Base-by-base conservation (phyloP, 2,113 vertebrate species). In the Fregetta grallaria region DNA sequence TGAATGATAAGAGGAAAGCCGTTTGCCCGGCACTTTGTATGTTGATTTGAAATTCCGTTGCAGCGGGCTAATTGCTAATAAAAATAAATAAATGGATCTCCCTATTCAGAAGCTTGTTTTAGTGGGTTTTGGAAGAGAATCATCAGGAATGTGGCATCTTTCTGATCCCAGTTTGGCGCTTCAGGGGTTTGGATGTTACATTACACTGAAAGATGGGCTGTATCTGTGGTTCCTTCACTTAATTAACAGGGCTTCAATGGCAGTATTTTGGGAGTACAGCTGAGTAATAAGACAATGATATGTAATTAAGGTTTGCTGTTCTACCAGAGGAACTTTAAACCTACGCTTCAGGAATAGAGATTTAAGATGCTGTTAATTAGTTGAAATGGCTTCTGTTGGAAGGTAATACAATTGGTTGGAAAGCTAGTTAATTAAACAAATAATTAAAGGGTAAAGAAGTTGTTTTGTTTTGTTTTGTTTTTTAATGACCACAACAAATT, bases 261-360 rank as follows among this genome's bases (percentile, higher is more conserved):
- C 84, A 66, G 42, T 63, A 62, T 88, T 91, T 92, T 40, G 87
- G 58, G 91, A 97, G 49, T 66, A 89, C 10, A 49, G 58, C 38
- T 1, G 13, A 92, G 50, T 68, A 45, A 11, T 85, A 76, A 82
- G 68, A 77, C 83, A 72, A 42, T 68, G 68, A 62, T 45, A 12
- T 45, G 27, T 96, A 92, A 95, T 92, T 92, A 95, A 95, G 58
- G 32, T 88, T 94, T 77, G 47, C 65, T 84, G 16, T 83, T 92
- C 83, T 81, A 74, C 79, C 18, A 73, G 90, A 88, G 86, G 79
- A 94, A 20, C 84, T 89, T 81, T 20, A 91, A 90, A 85, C 53
- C 52, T 81, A 27, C 0, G 0, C 66, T 94, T 91, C 58, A 79
- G 66, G 73, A 92, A 44, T 30, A 90, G 66, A 78, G 61, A 30